phyloP scores from a whole-genome alignment of 37 sponge, comb jelly and placozoan species.

The Beroe forskalii region DNA sequence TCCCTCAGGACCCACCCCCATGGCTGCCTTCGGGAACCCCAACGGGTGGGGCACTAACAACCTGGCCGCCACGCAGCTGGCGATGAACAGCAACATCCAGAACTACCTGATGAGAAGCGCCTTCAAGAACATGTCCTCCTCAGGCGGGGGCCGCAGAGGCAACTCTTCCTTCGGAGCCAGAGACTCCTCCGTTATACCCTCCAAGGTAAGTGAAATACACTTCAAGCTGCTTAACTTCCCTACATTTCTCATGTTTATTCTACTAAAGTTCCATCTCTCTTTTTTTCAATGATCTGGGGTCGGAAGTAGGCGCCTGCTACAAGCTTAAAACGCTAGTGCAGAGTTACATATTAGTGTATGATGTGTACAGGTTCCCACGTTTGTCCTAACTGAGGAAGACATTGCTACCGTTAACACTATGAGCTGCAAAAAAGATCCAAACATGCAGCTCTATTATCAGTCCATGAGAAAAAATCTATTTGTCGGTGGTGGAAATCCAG shows the following conservation, averaged over 20 bases:
- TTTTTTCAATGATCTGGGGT: no score
- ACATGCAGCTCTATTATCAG: constrained; percentile 66
- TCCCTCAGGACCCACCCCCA: not conserved
- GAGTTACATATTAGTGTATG: not conserved
- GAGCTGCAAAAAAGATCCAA: constrained; percentile 66
- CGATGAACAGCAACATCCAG: constrained; percentile 12
- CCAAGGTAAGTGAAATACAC: constrained; percentile 48
- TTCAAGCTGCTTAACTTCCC: no score
- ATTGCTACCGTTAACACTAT: constrained; percentile 66
- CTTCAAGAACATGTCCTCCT: constrained; percentile 54
- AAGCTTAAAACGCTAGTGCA: not conserved
- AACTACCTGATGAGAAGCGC: constrained; percentile 52
- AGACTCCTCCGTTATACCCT: constrained; percentile 43
- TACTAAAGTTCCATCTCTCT: no score
- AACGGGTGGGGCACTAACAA: constrained; percentile 29
- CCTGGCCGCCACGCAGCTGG: constrained; percentile 45
- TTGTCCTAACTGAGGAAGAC: constrained; percentile 65
- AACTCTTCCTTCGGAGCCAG: not conserved
- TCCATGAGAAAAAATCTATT: constrained; percentile 65
- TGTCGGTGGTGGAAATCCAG: constrained; percentile 62
- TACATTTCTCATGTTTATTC: no score
- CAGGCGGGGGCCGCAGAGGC: not conserved
- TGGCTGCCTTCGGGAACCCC: constrained; percentile 50
- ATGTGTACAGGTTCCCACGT: constrained; percentile 49
- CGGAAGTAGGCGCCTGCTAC: no score